Base-by-base conservation (phyloP, 2,113 vertebrate genomes). In the Arizona elegans region DNA sequence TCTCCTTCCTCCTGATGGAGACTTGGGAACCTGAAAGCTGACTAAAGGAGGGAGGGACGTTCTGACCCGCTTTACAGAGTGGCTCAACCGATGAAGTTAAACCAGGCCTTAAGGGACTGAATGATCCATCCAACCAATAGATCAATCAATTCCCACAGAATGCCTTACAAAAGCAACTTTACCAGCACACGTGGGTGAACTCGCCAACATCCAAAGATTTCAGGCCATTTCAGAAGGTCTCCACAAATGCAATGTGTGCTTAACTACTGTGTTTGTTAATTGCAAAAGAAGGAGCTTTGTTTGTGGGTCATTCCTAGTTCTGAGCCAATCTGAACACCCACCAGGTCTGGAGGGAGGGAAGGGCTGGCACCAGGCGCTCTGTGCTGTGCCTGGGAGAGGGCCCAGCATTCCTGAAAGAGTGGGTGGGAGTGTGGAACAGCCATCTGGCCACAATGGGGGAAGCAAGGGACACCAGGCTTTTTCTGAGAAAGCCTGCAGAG, bases 341-440 rank as follows among this genome's bases (percentile, higher is more conserved):
- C 52, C 87, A 88, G 87, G 11, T 17, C 13, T n/a, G 97, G 93
- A 92, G 91, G 95, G 94, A 97, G 97, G 96, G 94, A 96, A 97
- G 94, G 94, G 96, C 93, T 9, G 88, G 95, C 97, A 98, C 97
- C 97, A 97, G 97, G 94, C 21, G 3, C 24, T 75, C 81, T 59
- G 33, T 98, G 97, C 97, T 92, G 85, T n/a, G 90, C 54, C 94
- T 50, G 9, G 43, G 91, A 94, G 94, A 94, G 94, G 92, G 93
- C 96, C 95, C 54, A 0, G 87, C 93, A 90, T 92, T 96, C 96
- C 95, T 95, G 58, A 94, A 92, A 94, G 95, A 88, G 70, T 95
- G 92, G 93, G 90, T 50, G 70, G 29, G 24, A n/a, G 12, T n/a
- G n/a, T 17, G 26, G 38, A 50, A 59, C 58, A 33, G 86, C 81